These are phyloP conservation scores for Aptenodytes patagonicus DNA, from an alignment of 2,113 vertebrate genomes.

Conservation along the genomic window DNA sequence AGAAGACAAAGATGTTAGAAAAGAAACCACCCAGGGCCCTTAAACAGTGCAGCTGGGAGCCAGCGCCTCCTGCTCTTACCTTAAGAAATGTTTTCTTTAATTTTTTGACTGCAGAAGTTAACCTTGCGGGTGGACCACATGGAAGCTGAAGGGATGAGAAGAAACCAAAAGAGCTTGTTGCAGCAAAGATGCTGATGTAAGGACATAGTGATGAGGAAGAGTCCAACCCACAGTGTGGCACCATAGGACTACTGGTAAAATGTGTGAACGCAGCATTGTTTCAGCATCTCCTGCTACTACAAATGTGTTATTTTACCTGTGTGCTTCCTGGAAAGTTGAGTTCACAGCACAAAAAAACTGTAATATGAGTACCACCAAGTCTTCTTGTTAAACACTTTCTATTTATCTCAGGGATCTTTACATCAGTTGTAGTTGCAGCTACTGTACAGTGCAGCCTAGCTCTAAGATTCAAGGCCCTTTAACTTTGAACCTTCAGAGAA, in stretches of 20 bases:
- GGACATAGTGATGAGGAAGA: neutral
- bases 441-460: neutral
- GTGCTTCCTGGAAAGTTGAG: neutral
- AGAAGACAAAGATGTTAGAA: neutral
- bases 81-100: slow-evolving; percentile 56
- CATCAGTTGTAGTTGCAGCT: neutral
- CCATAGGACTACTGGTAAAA: neutral
- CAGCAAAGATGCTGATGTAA: neutral
- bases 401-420: neutral
- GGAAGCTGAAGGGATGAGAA: slow-evolving; percentile 50
- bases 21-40: neutral
- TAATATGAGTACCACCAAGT: too few species aligned
- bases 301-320: neutral
- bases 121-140: slow-evolving; percentile 50
- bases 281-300: neutral
- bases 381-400: neutral
- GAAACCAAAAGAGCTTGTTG: neutral
- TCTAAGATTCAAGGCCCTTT: neutral
- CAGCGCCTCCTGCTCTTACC: slow-evolving; percentile 52
- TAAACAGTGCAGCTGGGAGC: neutral
- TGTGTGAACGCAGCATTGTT: neutral
- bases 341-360: neutral
- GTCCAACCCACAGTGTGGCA: neutral
- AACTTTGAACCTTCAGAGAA: neutral
- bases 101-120: slow-evolving; percentile 59